Conservation (phyloP, 2,888 invertebrate genomes). For the Germaria angustata region DNA sequence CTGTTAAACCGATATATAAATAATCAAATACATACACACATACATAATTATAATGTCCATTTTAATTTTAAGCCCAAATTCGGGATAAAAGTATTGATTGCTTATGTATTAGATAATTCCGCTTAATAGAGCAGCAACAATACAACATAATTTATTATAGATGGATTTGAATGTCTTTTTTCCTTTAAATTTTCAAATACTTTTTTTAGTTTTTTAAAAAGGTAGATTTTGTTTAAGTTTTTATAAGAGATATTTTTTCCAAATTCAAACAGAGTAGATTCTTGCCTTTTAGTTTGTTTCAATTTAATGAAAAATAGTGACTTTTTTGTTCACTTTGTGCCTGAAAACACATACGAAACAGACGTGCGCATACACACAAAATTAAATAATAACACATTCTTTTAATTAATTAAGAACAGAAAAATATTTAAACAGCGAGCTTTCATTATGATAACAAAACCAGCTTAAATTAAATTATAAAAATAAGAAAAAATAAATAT, state of each 20-base stretch:
- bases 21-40: constrained; percentile 23
- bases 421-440: constrained; percentile 53
- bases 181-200: background rate
- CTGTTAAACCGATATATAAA: constrained; percentile 36
- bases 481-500: background rate
- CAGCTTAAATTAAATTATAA: constrained; percentile 42
- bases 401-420: constrained; percentile 48
- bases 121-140: constrained; percentile 32
- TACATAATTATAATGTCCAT: constrained; percentile 32
- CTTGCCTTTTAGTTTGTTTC: background rate
- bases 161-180: background rate
- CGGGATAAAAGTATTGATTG: constrained; percentile 4
- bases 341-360: constrained; percentile 71
- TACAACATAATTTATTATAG: constrained; percentile 1
- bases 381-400: constrained; percentile 51
- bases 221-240: no score
- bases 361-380: constrained; percentile 57
- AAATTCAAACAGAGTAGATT: background rate
- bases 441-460: constrained; percentile 60
- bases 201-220: no score
- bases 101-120: constrained; percentile 32
- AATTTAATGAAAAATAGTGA: constrained; percentile 27
- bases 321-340: constrained; percentile 76
- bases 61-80: constrained; percentile 29
- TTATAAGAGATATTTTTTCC: background rate